These are phyloP conservation scores for Drosophila recens DNA, from an alignment of 2,888 invertebrate species.

Conservation along the genomic window DNA sequence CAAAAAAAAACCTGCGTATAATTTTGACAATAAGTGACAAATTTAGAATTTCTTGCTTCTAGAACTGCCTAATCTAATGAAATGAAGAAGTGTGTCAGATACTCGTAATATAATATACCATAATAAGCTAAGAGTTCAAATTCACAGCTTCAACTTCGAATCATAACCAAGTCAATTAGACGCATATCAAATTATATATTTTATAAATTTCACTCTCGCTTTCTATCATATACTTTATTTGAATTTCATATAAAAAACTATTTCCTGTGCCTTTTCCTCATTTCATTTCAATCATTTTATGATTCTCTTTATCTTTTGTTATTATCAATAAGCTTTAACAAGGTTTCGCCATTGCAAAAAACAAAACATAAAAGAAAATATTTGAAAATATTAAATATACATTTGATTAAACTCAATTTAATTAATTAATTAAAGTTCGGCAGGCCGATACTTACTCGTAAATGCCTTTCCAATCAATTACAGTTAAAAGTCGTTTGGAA, in stretches of 20 bases:
- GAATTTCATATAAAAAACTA: slow-evolving; percentile 19
- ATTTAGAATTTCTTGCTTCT: slow-evolving; percentile 61
- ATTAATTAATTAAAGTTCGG: slow-evolving; percentile 30
- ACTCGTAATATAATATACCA: slow-evolving; percentile 1
- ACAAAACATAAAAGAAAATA: slow-evolving; percentile 28
- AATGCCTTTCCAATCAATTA: slow-evolving; percentile 29
- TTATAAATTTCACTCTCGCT: slow-evolving; percentile 24
- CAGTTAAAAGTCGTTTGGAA: slow-evolving; percentile 14
- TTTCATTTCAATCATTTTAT: slow-evolving; percentile 36
- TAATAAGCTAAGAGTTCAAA: slow-evolving; percentile 45
- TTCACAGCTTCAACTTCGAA: slow-evolving; percentile 55
- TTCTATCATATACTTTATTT: slow-evolving; percentile 8
- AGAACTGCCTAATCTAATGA: slow-evolving; percentile 35
- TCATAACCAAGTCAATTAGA: slow-evolving; percentile 69
- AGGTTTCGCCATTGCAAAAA: slow-evolving; percentile 81
- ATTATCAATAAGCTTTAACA: slow-evolving; percentile 73
- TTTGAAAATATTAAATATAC: slow-evolving; percentile 37
- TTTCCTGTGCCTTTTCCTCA: slow-evolving; percentile 79
- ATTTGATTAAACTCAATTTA: slow-evolving; percentile 24
- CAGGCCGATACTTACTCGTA: slow-evolving; percentile 21
- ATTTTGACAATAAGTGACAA: slow-evolving; percentile 70
- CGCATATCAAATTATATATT: slow-evolving; percentile 64
- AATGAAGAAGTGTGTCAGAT: slow-evolving; percentile 33
- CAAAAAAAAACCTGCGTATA: slow-evolving; percentile 62
- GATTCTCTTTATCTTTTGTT: slow-evolving; percentile 10